phyloP scores from a whole-genome alignment of 2,113 vertebrate genomes.

The Dendropsophus ebraccatus region DNA sequence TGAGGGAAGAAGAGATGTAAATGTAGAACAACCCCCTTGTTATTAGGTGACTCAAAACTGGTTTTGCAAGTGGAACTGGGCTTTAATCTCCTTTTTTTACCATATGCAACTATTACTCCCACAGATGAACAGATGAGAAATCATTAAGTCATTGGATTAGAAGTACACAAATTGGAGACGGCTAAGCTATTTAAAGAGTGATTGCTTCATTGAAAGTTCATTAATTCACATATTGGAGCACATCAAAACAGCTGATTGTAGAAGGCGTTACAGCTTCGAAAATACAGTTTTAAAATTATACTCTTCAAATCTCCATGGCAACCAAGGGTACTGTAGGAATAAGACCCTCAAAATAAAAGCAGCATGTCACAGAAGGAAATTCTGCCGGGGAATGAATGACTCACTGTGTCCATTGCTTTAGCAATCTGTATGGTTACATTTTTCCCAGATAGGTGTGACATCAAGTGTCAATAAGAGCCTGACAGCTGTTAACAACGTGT shows the following conservation, averaged over 20 bases:
- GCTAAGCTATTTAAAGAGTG: not conserved
- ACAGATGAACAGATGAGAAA: conserved; percentile 8
- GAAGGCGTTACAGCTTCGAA: conserved; percentile 49
- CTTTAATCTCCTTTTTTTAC: too few species aligned
- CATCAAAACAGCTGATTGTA: not conserved
- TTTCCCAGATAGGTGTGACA: not conserved
- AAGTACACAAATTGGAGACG: not conserved
- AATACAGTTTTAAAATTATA: conserved; percentile 49
- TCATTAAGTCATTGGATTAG: conserved; percentile 17
- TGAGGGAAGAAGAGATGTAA: too few species aligned
- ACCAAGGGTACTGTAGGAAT: conserved; percentile 22
- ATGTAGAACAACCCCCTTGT: too few species aligned
- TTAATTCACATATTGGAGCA: conserved; percentile 18
- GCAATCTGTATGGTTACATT: conserved; percentile 7
- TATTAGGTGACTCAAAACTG: too few species aligned
- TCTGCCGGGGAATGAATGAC: conserved; percentile 26
- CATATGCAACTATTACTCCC: too few species aligned
- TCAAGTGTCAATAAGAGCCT: not conserved
- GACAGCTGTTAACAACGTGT: not conserved
- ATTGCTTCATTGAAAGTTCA: conserved; percentile 8
- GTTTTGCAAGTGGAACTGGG: too few species aligned
- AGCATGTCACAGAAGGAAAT: conserved; percentile 41
- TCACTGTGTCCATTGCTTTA: conserved; percentile 21
- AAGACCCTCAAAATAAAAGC: conserved; percentile 41
- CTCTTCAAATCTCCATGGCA: conserved; percentile 36